phyloP scores from a whole-genome alignment of 2,113 vertebrate genomes.

The Propithecus coquereli region DNA sequence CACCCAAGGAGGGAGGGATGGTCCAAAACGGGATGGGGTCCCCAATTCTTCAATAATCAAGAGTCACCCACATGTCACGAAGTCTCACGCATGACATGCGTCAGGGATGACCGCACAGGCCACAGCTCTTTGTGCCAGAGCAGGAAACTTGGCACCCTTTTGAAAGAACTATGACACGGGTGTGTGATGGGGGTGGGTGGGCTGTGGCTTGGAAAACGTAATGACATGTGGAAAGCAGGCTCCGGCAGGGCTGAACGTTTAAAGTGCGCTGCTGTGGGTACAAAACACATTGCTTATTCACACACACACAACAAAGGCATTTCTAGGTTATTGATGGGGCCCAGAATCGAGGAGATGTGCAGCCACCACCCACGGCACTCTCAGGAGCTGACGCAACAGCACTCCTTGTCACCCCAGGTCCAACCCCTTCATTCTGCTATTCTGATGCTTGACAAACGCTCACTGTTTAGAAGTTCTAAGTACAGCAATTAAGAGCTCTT shows the following conservation, averaged over 20 bases:
- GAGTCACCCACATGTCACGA: not conserved
- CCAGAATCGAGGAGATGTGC: not conserved
- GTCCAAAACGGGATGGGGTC: not conserved
- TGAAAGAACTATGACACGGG: not conserved
- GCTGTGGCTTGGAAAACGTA: not conserved
- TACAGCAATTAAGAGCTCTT: slow-evolving; percentile 68
- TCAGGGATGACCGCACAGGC: not conserved
- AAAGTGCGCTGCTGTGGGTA: not conserved
- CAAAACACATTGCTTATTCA: not conserved
- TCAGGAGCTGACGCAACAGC: fast-evolving
- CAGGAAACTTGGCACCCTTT: not conserved
- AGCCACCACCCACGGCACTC: not conserved
- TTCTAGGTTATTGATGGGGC: slow-evolving; percentile 5
- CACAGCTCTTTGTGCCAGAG: not conserved
- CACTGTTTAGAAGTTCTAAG: slow-evolving; percentile 67
- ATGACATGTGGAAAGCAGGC: not conserved
- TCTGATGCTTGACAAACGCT: slow-evolving; percentile 54
- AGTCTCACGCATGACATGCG: not conserved
- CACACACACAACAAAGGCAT: not conserved
- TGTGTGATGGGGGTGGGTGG: not conserved
- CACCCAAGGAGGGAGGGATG: not conserved
- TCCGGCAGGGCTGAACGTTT: not conserved
- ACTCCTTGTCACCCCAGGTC: not conserved
- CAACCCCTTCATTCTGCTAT: slow-evolving; percentile 31
- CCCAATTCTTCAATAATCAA: not conserved